Conservation (phyloP, 1,140 invertebrate species). For the Neocloeon triangulifer region DNA sequence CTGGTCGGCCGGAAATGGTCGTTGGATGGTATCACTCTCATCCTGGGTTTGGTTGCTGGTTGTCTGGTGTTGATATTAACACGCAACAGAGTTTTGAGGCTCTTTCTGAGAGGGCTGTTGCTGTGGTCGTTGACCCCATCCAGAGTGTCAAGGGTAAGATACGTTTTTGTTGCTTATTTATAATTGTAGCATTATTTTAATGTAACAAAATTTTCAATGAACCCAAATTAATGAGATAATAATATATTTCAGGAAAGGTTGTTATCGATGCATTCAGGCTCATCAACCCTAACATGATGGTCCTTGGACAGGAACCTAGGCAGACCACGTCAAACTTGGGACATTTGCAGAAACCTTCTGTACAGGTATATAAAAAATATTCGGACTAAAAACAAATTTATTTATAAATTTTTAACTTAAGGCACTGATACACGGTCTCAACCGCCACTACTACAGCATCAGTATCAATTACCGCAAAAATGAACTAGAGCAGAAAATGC, state of each 20-base stretch:
- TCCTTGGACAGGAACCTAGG: slow-evolving; percentile 91
- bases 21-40: slow-evolving; percentile 99
- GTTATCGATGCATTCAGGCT: slow-evolving; percentile 88
- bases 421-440: slow-evolving; percentile 95
- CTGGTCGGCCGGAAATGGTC: slow-evolving; percentile 97
- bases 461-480: slow-evolving; percentile 99
- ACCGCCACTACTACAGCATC: slow-evolving; percentile 98
- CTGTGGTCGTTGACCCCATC: slow-evolving; percentile 98
- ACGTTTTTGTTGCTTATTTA: neutral
- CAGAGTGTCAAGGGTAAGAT: slow-evolving; percentile 83
- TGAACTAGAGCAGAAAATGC: slow-evolving; percentile 98
- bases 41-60: slow-evolving; percentile 99
- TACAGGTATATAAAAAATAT: no score
- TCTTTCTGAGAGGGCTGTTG: slow-evolving; percentile 90
- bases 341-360: slow-evolving; percentile 97
- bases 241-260: slow-evolving; percentile 51
- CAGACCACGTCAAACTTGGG: slow-evolving; percentile 98
- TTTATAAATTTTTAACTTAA: slow-evolving; percentile 22
- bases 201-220: no score
- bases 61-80: slow-evolving; percentile 99
- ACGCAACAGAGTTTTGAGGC: slow-evolving; percentile 99
- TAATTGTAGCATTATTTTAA: slow-evolving; percentile 1
- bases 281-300: slow-evolving; percentile 99
- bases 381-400: neutral
- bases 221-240: neutral